Conservation (phyloP, 2,888 invertebrate genomes). For the Drosophila subsilvestris region DNA sequence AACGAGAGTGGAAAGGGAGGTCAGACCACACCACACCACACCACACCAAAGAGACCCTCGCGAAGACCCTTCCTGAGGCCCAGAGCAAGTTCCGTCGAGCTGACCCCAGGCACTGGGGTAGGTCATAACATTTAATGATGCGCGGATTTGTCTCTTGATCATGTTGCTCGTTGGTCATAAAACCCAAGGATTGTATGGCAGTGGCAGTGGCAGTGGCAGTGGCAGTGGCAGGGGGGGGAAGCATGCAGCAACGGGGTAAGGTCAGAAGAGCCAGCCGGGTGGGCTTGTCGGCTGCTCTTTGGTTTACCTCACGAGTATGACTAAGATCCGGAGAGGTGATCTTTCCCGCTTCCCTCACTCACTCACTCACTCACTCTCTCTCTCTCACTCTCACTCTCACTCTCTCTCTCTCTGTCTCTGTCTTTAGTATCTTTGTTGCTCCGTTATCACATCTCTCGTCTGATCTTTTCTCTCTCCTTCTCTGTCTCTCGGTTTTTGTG, state of each 20-base stretch:
- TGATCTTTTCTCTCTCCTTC: constrained; percentile 12
- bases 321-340: constrained; percentile 13
- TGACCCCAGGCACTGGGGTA: constrained; percentile 13
- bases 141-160: constrained; percentile 52
- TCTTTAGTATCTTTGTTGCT: constrained; percentile 36
- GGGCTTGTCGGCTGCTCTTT: constrained; percentile 3
- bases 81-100: constrained; percentile 26
- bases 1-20: constrained; percentile 27
- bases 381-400: no score
- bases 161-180: constrained; percentile 27
- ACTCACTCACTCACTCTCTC: no score
- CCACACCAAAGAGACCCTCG: constrained; percentile 28
- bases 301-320: not conserved
- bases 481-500: constrained; percentile 35
- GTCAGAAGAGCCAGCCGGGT: constrained; percentile 29
- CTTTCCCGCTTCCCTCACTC: constrained; percentile 19
- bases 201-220: constrained; percentile 7
- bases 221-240: constrained; percentile 3
- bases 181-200: constrained; percentile 8
- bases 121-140: constrained; percentile 63
- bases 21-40: not conserved
- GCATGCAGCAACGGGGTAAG: constrained; percentile 21
- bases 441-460: constrained; percentile 63
- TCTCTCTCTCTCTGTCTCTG: no score
- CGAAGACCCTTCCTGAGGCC: not conserved